Conservation (phyloP, 2,888 invertebrate species). For the Eilema griseolum region DNA sequence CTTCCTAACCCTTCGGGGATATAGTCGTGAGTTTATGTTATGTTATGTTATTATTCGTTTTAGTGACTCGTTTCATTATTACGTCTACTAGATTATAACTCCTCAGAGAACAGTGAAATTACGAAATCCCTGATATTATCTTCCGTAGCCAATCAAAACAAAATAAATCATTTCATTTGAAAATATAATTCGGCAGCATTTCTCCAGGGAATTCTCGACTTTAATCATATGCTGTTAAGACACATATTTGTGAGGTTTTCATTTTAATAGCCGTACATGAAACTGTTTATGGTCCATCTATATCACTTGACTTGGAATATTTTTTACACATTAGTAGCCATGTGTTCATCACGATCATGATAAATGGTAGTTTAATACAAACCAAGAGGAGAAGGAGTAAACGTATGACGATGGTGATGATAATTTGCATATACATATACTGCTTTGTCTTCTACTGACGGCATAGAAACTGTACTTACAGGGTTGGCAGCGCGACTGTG, state of each 20-base stretch:
- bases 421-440: no score
- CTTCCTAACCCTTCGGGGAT: no score
- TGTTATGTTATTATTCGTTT: no score
- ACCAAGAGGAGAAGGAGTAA: no score
- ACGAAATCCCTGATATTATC: slow-evolving; percentile 7
- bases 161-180: slow-evolving; percentile 8
- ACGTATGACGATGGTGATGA: no score
- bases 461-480: no score
- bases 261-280: background rate
- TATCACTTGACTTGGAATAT: background rate
- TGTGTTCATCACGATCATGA: background rate
- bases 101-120: slow-evolving; percentile 1
- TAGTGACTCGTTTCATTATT: background rate
- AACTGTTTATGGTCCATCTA: background rate
- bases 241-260: background rate
- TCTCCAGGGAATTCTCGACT: background rate
- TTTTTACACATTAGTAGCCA: background rate
- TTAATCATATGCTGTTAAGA: background rate
- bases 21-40: no score
- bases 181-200: background rate
- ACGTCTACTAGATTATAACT: background rate
- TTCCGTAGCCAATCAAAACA: slow-evolving; percentile 11
- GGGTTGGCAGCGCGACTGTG: no score
- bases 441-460: no score
- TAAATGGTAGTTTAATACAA: no score